Conservation (phyloP, 2,113 vertebrate genomes). For the Sturnira hondurensis region DNA sequence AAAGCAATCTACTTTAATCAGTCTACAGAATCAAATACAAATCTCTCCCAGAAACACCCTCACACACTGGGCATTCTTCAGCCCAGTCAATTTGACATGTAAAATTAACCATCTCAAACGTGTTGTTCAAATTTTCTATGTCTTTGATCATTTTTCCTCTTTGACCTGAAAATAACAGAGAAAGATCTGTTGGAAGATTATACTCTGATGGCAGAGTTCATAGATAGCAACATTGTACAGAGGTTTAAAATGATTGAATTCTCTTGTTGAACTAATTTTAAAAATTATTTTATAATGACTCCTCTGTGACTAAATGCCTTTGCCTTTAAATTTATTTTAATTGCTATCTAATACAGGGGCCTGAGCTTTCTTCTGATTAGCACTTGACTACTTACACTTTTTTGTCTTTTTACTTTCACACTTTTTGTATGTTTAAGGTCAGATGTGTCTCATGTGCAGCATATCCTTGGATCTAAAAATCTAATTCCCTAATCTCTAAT, state of each 20-base stretch:
- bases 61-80: not conserved
- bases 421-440: not conserved
- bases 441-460: not conserved
- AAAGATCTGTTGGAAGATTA: not conserved
- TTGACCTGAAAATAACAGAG: not conserved
- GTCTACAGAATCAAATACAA: not conserved
- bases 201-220: not conserved
- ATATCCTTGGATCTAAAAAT: not conserved
- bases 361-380: not conserved
- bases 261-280: not conserved
- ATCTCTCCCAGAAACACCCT: not conserved
- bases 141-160: not conserved
- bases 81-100: not conserved
- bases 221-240: not conserved
- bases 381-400: not conserved
- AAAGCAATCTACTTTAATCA: not conserved
- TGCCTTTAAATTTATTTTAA: not conserved
- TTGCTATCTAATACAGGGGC: not conserved
- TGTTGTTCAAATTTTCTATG: not conserved
- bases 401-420: not conserved
- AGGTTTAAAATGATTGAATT: not conserved
- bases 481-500: no score
- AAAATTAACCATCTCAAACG: not conserved
- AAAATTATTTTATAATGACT: not conserved
- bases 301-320: not conserved